Percentiles rank a stretch among this genome's conserved stretches.
These are phyloP conservation scores for Andricus curvator DNA, from an alignment of 2,888 invertebrate genomes.

Conservation along the genomic window DNA sequence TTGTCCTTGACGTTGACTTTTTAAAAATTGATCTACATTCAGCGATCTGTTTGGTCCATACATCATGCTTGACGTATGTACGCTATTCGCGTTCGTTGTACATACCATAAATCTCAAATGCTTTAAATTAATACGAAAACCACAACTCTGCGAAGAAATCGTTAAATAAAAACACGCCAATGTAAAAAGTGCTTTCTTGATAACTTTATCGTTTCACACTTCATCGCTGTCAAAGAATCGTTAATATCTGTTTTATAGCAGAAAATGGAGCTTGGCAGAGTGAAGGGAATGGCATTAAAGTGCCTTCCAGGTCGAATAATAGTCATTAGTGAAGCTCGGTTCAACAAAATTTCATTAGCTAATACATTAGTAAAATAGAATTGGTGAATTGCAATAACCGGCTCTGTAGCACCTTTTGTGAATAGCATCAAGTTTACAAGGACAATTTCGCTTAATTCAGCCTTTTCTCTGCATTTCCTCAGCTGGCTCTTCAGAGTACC, in stretches of 20 bases:
- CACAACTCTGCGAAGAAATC: slow-evolving; percentile 6
- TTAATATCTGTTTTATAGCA: background rate
- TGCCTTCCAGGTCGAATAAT: slow-evolving; percentile 46
- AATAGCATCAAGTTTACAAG: slow-evolving; percentile 13
- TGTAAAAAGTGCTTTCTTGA: background rate
- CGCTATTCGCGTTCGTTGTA: background rate
- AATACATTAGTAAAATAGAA: slow-evolving; percentile 53
- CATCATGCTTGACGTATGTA: slow-evolving; percentile 9
- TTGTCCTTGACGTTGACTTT: background rate
- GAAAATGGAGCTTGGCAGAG: background rate
- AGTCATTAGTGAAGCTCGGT: slow-evolving; percentile 51
- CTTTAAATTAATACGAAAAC: slow-evolving; percentile 3
- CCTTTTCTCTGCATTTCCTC: slow-evolving; percentile 10
- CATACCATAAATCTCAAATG: slow-evolving; percentile 10
- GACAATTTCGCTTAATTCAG: slow-evolving; percentile 16
- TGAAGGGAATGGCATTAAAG: background rate
- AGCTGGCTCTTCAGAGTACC: background rate
- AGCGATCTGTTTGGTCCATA: background rate
- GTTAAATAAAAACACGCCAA: background rate
- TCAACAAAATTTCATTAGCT: slow-evolving; percentile 54
- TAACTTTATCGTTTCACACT: slow-evolving; percentile 25
- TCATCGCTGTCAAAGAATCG: slow-evolving; percentile 15
- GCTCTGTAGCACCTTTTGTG: slow-evolving; percentile 13
- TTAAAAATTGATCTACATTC: background rate
- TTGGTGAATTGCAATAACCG: slow-evolving; percentile 48